A percentile compares a stretch with the other conserved stretches of the same genome.
phyloP scores from a whole-genome alignment of 2,888 invertebrate species.

The Alcis repandata region DNA sequence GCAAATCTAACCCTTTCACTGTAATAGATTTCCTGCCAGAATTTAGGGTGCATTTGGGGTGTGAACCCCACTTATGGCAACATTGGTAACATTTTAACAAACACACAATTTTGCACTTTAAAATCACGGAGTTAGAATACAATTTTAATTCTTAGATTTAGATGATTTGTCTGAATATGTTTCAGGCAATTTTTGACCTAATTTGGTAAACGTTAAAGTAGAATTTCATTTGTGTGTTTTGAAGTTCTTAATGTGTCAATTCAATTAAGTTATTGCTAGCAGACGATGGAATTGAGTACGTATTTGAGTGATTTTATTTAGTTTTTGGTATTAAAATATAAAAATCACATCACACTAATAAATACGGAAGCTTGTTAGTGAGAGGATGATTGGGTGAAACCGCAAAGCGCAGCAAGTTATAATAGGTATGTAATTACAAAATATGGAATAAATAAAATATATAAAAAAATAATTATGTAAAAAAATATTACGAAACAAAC shows the following conservation, averaged over 20 bases:
- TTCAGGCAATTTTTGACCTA: constrained; percentile 24
- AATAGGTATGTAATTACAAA: too few relatives aligned
- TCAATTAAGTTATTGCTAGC: constrained; percentile 80
- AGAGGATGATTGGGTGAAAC: neutral
- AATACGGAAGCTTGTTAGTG: neutral
- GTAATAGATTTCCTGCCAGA: constrained; percentile 69
- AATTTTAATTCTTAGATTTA: constrained; percentile 1
- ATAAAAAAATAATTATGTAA: too few relatives aligned
- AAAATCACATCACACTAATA: neutral
- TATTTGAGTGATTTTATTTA: constrained; percentile 45
- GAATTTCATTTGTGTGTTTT: constrained; percentile 24
- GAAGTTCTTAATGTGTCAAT: constrained; percentile 66
- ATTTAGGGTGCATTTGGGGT: constrained; percentile 52
- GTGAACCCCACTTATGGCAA: constrained; percentile 34
- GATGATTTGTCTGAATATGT: neutral
- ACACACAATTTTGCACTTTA: constrained; percentile 17
- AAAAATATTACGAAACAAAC: too few relatives aligned
- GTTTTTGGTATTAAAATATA: constrained; percentile 27
- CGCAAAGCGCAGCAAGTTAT: too few relatives aligned
- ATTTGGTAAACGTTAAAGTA: neutral
- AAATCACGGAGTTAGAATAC: neutral
- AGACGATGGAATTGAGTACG: constrained; percentile 51
- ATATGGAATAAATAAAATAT: too few relatives aligned
- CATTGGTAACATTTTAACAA: neutral
- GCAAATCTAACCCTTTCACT: constrained; percentile 79